These are phyloP conservation scores for Tor tambroides DNA, from an alignment of 2,113 vertebrate species.

Conservation along the genomic window DNA sequence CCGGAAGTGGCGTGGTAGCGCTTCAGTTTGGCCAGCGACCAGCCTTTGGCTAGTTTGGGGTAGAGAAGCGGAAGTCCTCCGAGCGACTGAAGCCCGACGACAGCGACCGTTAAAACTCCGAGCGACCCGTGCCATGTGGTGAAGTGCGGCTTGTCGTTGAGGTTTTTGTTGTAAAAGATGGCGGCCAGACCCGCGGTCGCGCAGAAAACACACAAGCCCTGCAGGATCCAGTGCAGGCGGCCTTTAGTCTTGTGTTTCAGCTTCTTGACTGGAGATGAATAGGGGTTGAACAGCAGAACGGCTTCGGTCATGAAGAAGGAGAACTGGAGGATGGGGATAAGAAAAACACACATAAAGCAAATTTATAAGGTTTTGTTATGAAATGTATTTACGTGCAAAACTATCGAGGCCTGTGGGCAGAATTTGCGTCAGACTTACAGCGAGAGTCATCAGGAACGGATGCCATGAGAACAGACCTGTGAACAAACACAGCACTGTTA, in stretches of 20 bases:
- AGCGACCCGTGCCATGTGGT: slow-evolving; percentile 88
- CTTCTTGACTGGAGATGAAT: slow-evolving; percentile 80
- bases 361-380: background rate
- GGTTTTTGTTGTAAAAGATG: slow-evolving; percentile 88
- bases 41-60: slow-evolving; percentile 85
- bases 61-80: slow-evolving; percentile 85
- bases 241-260: slow-evolving; percentile 85
- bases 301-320: slow-evolving; percentile 95
- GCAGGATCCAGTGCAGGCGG: slow-evolving; percentile 88
- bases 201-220: slow-evolving; percentile 81
- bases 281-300: slow-evolving; percentile 89
- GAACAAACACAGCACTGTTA: background rate
- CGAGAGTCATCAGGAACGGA: slow-evolving; percentile 91
- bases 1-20: slow-evolving; percentile 90
- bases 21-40: slow-evolving; percentile 91
- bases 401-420: background rate
- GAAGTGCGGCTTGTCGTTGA: slow-evolving; percentile 87
- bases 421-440: slow-evolving; percentile 80
- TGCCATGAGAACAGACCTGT: slow-evolving; percentile 97
- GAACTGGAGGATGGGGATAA: slow-evolving; percentile 76
- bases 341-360: slow-evolving; percentile 34
- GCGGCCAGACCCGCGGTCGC: slow-evolving; percentile 82
- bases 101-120: slow-evolving; percentile 83
- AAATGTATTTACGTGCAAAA: background rate
- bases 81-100: slow-evolving; percentile 75